Base-by-base conservation (phyloP, 23 tunicate species). In the Trididemnum nubilum region DNA sequence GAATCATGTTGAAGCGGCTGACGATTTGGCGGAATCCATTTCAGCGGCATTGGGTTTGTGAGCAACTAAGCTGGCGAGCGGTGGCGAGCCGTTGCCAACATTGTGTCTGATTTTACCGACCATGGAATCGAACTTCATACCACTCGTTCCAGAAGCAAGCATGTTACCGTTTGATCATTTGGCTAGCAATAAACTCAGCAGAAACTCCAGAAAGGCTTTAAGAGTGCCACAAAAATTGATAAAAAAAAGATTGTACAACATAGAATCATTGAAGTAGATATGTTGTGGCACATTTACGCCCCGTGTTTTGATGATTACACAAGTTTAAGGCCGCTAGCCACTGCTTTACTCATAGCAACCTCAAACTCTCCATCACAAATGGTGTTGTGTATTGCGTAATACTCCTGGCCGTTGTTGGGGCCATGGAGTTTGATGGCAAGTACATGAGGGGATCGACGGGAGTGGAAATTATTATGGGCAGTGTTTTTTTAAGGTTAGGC, bases 301-400 rank as follows among this genome's bases (percentile, higher is more conserved):
- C 93, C 98, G 88, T 4, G 97, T 96, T 54, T 97, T 81, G 28
- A 96, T 85, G 33, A 96, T 96, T 51, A 96, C 96, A 5, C 99
- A 54, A 96, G 79, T 60, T 88, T 92, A 12, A 96, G 76, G 22
- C 97, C 97, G 7, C 73, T 78, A 0, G 90, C 85, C 4, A 88
- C 94, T 0, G 99, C 71, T 50, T 91, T 97, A 63, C 90, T 81
- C 79, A 84, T 77, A 1, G 99, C 99, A 72, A 81, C 73, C 74
- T 96, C 97, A 84, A 91, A 96, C 54, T 96, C 99, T 33, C 77
- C 97, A 78, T 96, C 97, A 61, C 92, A 87, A 5, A 96, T 89
- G 35, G 91, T 96, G 73, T 96, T 96, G 82, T 96, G 97, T 52
- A 96, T 96, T 12, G 99, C 99, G 85, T 93, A 93, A 52, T 93